phyloP scores from a whole-genome alignment of 1,140 invertebrate species.

The Calliopsis andreniformis region DNA sequence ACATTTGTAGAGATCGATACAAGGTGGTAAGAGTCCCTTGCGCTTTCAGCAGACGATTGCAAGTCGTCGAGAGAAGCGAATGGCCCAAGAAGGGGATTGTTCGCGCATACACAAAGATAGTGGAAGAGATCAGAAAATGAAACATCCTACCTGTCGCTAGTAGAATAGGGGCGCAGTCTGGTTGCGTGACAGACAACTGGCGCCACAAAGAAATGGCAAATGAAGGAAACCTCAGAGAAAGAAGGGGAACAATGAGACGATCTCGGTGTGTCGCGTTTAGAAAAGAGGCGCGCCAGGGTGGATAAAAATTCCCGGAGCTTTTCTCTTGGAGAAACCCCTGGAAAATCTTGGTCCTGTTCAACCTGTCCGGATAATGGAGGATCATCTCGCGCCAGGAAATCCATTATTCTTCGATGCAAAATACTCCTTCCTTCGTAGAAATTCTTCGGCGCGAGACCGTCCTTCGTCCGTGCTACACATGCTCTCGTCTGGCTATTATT shows the following conservation, averaged over 20 bases:
- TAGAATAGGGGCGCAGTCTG: not conserved
- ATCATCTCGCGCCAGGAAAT: constrained; percentile 54
- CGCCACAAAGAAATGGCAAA: constrained; percentile 5
- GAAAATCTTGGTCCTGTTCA: constrained; percentile 42
- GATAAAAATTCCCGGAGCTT: constrained; percentile 46
- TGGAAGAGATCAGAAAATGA: constrained; percentile 10
- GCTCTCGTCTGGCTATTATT: constrained; percentile 21
- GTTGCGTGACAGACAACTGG: not conserved
- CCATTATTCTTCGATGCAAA: constrained; percentile 59
- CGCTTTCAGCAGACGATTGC: not conserved
- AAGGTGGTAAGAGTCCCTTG: no score
- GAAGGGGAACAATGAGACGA: constrained; percentile 47
- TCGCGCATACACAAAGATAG: not conserved
- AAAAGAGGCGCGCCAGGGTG: not conserved
- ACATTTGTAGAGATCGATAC: no score
- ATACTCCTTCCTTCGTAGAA: constrained; percentile 32
- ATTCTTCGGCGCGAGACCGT: constrained; percentile 23
- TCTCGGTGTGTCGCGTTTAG: constrained; percentile 31
- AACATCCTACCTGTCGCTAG: not conserved
- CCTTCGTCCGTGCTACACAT: constrained; percentile 32
- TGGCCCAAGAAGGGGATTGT: not conserved
- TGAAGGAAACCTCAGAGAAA: constrained; percentile 13
- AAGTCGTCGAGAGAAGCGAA: not conserved
- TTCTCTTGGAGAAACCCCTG: constrained; percentile 10
- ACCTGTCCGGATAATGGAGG: constrained; percentile 47